These are phyloP conservation scores for Elephas maximus DNA, from an alignment of 2,113 vertebrate genomes.

Conservation along the genomic window DNA sequence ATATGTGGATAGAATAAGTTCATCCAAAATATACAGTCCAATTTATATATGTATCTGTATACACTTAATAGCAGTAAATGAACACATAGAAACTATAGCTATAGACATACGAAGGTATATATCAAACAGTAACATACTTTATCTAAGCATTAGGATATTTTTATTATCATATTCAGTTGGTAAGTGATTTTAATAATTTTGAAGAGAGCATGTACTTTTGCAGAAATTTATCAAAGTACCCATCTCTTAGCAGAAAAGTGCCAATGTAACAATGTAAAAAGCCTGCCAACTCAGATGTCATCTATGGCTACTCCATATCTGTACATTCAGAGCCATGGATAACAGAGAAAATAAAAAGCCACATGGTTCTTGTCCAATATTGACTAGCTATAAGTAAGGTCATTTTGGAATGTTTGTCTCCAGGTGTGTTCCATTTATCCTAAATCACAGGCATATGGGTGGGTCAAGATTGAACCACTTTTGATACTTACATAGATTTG, in stretches of 20 bases:
- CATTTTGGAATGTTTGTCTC: constrained; percentile 72
- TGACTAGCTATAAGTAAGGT: constrained; percentile 73
- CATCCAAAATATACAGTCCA: not conserved
- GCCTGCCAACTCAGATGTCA: constrained; percentile 53
- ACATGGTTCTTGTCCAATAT: constrained; percentile 11
- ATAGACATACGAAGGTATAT: not conserved
- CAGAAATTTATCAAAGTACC: constrained; percentile 50
- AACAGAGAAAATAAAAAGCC: constrained; percentile 69
- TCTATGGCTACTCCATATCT: not conserved
- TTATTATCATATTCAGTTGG: not conserved
- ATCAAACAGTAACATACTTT: not conserved
- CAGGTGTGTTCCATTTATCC: constrained; percentile 52
- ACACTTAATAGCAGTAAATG: not conserved
- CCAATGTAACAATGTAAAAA: constrained; percentile 60
- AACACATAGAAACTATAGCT: not conserved
- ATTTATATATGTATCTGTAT: not conserved
- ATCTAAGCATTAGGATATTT: not conserved
- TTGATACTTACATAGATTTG: not conserved
- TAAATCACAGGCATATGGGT: not conserved
- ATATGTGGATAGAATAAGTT: not conserved
- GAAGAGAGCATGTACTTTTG: not conserved
- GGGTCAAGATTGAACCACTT: constrained; percentile 57
- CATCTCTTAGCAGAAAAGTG: constrained; percentile 63
- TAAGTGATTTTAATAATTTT: constrained; percentile 59
- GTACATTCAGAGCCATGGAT: constrained; percentile 47